Base-by-base conservation (phyloP, 2,888 invertebrate genomes). In the Apodemia duryi region DNA sequence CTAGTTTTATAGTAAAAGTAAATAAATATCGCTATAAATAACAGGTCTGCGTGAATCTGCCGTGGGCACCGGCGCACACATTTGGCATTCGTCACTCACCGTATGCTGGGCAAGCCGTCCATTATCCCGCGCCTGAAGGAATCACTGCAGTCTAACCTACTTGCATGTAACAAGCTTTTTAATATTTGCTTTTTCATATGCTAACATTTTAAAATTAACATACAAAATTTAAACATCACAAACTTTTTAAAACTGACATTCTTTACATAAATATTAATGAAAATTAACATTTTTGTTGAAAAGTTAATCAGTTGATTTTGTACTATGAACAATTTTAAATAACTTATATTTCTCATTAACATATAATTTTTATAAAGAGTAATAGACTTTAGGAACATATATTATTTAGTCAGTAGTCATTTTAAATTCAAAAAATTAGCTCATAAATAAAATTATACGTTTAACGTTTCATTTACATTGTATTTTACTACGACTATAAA, bases 31-130 rank as follows among this genome's bases (percentile, higher is more conserved):
- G 49, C 13, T 51, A 21, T 21, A 51, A 46, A 76, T 67, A 69
- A 76, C 86, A 92, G 92, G 92, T 92, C 72, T 92, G 92, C 81
- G 88, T 92, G 79, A 94, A 92, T 77, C 84, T 93, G 72, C 92
- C 92, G 66, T 92, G 93, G 86, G 93, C 95, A 70, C 95, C 95
- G 49, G 94, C 95, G 74, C 95, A 96, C 80, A 95, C 95, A 41
- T 96, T 96, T 78, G 96, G 96, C 73, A 96, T 96, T 79, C 93
- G 94, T 74, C 96, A 96, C 83, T 96, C 96, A 62, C 94, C 92
- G 66, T 95, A 94, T 85, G 91, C 93, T 75, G 95, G 95, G 61
- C 89, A 92, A 74, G 78, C 93, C 62, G 81, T 71, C 65, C 71
- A 81, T 75, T 83, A 86, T 73, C 82, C 88, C 11, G 83, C 86